Evolutionary conservation across 1,140 invertebrate species (phyloP), one percentile per base, ranked within the genome.

Genomic region (Nasonia giraulti): DNA sequence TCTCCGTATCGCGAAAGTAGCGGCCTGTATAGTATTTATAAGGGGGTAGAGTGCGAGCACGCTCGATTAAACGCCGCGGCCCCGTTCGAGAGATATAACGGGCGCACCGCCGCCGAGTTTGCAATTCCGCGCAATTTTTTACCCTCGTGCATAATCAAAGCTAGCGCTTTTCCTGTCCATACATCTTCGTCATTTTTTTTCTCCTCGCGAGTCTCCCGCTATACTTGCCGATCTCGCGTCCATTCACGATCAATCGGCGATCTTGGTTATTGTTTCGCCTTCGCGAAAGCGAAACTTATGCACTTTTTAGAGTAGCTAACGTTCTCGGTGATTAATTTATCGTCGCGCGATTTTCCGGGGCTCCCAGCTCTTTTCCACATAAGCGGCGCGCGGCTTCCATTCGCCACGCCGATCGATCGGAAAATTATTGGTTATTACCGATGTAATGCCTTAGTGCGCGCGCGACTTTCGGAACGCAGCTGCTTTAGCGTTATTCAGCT

Each of bases 261-360:
- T 74, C 71, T 37, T n/a, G 17, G 71, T 23, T 37, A 14, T 47
- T 5, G 69, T 20, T 31, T 20, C 37, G 74, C 40, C 17, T n/a
- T n/a, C 44, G 27, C 44, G 27, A 78, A 66, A 86, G 83, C 82
- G 78, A 87, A 88, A 88, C 87, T 87, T 87, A 87, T 87, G 79
- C 85, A 44, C 20, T 62, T 71, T 62, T n/a, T 20, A 33, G 8
- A 5, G 17, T 0, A 31, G 85, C 84, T 86, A 85, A 27, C 1
- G 27, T 27, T 27, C 27, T 27, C 77, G 82, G 78, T 87, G 82
- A 85, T 85, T 87, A 83, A 82, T 86, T 86, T 88, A 78, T 78
- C 31, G 31, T 69, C 33, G 66, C 14, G 14, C 40, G 40, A 77
- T 50, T 55, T 77, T 55, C 44, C 44, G 44, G 33, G 33, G 5